phyloP scores from a whole-genome alignment of 1,140 invertebrate genomes.

The Papilio dardanus region DNA sequence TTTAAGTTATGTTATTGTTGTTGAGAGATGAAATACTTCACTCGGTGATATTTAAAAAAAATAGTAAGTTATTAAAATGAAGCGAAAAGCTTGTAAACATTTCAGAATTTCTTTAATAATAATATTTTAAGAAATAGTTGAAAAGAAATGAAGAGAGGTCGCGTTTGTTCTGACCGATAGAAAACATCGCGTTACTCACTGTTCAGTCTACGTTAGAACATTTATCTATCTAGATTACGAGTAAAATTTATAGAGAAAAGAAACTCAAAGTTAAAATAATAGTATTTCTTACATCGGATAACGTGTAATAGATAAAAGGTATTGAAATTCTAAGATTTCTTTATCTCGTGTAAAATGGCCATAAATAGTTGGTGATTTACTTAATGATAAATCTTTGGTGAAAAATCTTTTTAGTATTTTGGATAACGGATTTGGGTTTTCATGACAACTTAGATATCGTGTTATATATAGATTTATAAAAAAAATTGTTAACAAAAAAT shows the following conservation, averaged over 20 bases:
- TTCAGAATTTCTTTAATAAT: not conserved
- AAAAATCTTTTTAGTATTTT: too few relatives aligned
- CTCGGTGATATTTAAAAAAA: too few relatives aligned
- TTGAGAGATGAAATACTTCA: too few relatives aligned
- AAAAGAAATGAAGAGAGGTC: not conserved
- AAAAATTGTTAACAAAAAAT: too few relatives aligned
- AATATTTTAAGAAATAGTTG: not conserved
- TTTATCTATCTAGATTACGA: constrained; percentile 27
- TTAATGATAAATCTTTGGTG: too few relatives aligned
- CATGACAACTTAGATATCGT: too few relatives aligned
- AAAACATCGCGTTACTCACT: constrained; percentile 29
- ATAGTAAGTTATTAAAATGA: not conserved
- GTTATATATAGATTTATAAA: too few relatives aligned
- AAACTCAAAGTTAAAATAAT: not conserved
- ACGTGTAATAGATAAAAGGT: not conserved
- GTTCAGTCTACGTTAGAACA: constrained; percentile 19
- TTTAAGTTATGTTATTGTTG: too few relatives aligned
- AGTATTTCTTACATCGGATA: not conserved
- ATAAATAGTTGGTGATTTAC: not conserved
- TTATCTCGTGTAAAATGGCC: not conserved
- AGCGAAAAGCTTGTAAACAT: too few relatives aligned
- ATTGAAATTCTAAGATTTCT: not conserved
- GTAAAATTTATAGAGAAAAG: constrained; percentile 7
- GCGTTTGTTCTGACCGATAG: constrained; percentile 10
- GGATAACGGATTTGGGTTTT: too few relatives aligned